Evolutionary conservation across 2,888 invertebrate species (phyloP).

Genomic region (Mythimna impura): DNA sequence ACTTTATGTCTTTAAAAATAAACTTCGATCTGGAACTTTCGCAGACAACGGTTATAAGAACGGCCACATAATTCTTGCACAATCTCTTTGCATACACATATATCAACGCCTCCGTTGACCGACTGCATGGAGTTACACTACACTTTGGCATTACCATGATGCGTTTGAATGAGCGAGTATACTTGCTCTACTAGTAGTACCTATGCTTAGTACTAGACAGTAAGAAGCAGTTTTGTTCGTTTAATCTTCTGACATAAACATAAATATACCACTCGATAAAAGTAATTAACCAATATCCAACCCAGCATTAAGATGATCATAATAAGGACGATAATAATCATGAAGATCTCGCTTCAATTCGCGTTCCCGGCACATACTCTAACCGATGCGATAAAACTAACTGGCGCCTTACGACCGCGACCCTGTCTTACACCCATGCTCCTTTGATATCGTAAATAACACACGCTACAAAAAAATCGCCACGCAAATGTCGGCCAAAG

Average conservation of each 20-base stretch:
- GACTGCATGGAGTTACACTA: slow-evolving; percentile 26
- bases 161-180: slow-evolving; percentile 53
- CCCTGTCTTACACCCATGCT: slow-evolving; percentile 4
- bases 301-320: not conserved
- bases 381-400: not conserved
- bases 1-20: not conserved
- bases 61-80: not conserved
- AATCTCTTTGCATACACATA: slow-evolving; percentile 9
- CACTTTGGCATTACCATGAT: slow-evolving; percentile 37
- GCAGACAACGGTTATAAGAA: not conserved
- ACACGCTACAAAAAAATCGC: slow-evolving; percentile 46
- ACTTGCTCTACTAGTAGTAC: slow-evolving; percentile 26
- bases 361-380: not conserved
- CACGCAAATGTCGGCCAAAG: slow-evolving; percentile 65
- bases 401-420: not conserved
- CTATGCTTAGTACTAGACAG: not conserved
- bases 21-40: not conserved
- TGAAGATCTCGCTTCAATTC: not conserved
- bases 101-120: slow-evolving; percentile 26
- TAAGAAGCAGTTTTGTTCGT: too few species aligned
- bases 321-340: not conserved
- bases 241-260: not conserved
- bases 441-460: slow-evolving; percentile 35
- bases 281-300: too few species aligned
- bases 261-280: too few species aligned